phyloP scores from a whole-genome alignment of 2,113 vertebrate genomes.

The Colossoma macropomum region DNA sequence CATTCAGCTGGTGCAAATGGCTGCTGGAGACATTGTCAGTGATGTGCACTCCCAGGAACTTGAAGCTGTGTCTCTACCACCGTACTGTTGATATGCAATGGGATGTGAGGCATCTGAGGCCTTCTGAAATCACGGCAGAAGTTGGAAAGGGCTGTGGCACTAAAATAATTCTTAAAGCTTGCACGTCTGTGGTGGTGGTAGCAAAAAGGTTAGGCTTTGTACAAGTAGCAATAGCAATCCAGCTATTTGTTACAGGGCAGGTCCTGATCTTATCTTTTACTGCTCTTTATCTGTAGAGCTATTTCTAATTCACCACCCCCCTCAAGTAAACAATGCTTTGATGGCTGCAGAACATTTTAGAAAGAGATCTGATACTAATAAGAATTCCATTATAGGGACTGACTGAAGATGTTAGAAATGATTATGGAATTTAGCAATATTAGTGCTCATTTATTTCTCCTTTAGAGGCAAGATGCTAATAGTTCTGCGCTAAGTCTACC shows the following conservation, averaged over 20 bases:
- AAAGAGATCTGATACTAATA: background rate
- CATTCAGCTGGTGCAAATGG: no score
- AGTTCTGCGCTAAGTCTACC: background rate
- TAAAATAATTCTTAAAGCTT: background rate
- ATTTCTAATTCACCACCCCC: no score
- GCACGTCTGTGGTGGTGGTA: background rate
- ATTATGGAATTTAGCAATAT: background rate
- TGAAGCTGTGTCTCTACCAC: no score
- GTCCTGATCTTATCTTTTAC: no score
- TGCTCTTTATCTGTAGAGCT: background rate
- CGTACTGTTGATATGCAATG: no score
- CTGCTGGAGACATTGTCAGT: no score
- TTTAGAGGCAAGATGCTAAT: background rate
- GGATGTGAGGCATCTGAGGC: no score
- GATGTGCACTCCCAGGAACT: no score
- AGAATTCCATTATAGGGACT: background rate
- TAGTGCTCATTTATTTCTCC: background rate
- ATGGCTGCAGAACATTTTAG: background rate
- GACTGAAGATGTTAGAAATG: background rate
- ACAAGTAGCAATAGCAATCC: background rate
- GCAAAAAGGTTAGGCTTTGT: background rate
- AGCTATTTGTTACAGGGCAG: background rate
- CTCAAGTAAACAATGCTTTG: background rate
- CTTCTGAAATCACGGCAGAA: background rate
- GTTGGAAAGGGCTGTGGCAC: background rate